Percentiles rank a stretch among this genome's conserved stretches.
Evolutionary conservation across 2,113 vertebrate genomes (phyloP).

Genomic region (Cebus imitator): DNA sequence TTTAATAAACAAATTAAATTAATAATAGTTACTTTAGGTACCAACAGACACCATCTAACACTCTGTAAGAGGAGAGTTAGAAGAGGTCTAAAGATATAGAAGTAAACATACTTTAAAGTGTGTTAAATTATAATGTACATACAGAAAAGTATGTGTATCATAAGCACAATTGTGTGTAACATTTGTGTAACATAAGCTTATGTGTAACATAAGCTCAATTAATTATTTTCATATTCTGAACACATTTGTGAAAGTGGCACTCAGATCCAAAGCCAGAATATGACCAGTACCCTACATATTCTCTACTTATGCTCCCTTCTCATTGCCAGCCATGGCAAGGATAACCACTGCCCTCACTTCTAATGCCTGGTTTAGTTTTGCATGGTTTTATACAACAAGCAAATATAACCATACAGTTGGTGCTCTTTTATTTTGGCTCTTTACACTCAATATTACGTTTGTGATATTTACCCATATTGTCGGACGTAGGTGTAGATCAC

Average conservation of each 20-base stretch:
- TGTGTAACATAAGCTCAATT: not conserved
- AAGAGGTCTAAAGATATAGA: not conserved
- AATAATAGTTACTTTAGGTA: not conserved
- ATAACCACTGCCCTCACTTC: not conserved
- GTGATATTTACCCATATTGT: not conserved
- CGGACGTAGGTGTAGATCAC: not conserved
- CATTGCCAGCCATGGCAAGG: not conserved
- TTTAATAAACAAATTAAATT: constrained; percentile 12
- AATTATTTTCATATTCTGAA: constrained; percentile 14
- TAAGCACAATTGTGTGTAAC: not conserved
- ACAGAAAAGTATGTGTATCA: not conserved
- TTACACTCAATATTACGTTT: not conserved
- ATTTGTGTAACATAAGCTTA: too few species aligned
- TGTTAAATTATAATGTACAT: not conserved
- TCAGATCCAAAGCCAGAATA: not conserved
- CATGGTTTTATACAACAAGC: not conserved
- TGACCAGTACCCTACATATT: not conserved
- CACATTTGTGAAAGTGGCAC: not conserved
- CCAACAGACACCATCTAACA: not conserved
- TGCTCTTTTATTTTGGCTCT: not conserved
- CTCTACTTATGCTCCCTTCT: not conserved
- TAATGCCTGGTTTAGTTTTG: not conserved
- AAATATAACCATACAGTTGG: not conserved
- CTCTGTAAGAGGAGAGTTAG: not conserved
- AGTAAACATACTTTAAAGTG: not conserved